phyloP scores from a whole-genome alignment of 2,888 invertebrate genomes.

The Tetragnatha montana region DNA sequence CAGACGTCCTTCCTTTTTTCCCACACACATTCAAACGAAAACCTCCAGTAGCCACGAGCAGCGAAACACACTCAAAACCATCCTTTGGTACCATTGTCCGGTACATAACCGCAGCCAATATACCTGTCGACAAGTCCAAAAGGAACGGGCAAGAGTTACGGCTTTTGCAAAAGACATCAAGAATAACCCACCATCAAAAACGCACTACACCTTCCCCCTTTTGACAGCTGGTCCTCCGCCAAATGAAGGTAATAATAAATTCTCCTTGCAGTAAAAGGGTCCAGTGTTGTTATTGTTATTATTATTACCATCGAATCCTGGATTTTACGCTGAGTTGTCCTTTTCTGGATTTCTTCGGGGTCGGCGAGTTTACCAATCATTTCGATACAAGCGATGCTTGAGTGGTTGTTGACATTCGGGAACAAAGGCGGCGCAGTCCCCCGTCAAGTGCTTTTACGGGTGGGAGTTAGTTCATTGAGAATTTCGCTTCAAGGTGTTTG shows the following conservation, averaged over 20 bases:
- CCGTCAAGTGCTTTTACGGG: conserved; percentile 52
- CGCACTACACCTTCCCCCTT: conserved; percentile 15
- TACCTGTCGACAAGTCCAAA: conserved; percentile 61
- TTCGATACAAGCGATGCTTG: conserved; percentile 57
- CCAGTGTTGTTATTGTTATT: conserved; percentile 19
- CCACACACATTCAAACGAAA: not conserved
- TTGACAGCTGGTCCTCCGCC: conserved; percentile 61
- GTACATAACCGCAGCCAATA: conserved; percentile 60
- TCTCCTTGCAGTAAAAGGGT: conserved; percentile 2
- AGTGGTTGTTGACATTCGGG: conserved; percentile 48
- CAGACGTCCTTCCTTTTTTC: not conserved
- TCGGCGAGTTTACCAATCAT: conserved; percentile 63
- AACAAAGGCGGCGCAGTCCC: conserved; percentile 35
- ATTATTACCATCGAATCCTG: conserved; percentile 19
- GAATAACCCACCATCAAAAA: conserved; percentile 38
- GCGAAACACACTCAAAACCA: not conserved
- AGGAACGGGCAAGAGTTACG: conserved; percentile 35
- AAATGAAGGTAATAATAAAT: conserved; percentile 68
- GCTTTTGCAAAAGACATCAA: conserved; percentile 8
- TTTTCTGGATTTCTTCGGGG: conserved; percentile 27
- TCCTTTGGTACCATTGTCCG: conserved; percentile 35
- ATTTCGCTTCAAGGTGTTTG: not conserved
- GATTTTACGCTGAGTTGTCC: conserved; percentile 66
- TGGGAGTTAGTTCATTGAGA: conserved; percentile 16
- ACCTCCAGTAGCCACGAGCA: conserved; percentile 1